These are phyloP conservation scores for Malthinus seriepunctatus DNA, from an alignment of 2,888 invertebrate species.

Conservation along the genomic window DNA sequence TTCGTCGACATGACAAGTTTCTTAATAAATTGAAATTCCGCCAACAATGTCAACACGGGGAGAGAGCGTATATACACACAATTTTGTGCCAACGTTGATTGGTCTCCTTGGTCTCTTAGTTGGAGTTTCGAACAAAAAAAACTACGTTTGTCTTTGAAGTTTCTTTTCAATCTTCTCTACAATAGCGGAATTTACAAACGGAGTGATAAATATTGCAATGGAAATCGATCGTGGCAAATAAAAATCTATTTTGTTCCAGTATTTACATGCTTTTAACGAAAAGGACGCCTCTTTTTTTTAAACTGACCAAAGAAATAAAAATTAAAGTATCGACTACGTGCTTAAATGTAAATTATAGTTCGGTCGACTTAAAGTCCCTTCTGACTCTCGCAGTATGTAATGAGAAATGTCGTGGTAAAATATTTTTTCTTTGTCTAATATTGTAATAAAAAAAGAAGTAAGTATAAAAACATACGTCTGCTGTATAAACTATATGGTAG, in stretches of 20 bases:
- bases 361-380: no score
- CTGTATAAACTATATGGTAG: no score
- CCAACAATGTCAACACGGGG: slow-evolving; percentile 53
- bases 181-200: slow-evolving; percentile 51
- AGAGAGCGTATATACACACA: slow-evolving; percentile 44
- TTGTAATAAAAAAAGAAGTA: no score
- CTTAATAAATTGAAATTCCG: slow-evolving; percentile 55
- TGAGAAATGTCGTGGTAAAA: no score
- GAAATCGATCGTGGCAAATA: neutral
- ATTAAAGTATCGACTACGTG: slow-evolving; percentile 23
- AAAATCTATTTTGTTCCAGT: slow-evolving; percentile 8
- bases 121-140: slow-evolving; percentile 45
- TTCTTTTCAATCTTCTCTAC: slow-evolving; percentile 47
- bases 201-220: neutral
- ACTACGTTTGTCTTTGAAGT: slow-evolving; percentile 53
- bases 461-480: no score
- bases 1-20: slow-evolving; percentile 38
- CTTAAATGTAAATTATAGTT: slow-evolving; percentile 27
- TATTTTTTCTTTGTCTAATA: no score
- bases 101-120: slow-evolving; percentile 41
- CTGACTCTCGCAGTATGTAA: no score
- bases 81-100: slow-evolving; percentile 51
- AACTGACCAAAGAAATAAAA: neutral
- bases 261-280: slow-evolving; percentile 15
- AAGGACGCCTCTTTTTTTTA: neutral